These are phyloP conservation scores for Phoebastria nigripes DNA, from an alignment of 2,797 vertebrate genomes.

Conservation along the genomic window DNA sequence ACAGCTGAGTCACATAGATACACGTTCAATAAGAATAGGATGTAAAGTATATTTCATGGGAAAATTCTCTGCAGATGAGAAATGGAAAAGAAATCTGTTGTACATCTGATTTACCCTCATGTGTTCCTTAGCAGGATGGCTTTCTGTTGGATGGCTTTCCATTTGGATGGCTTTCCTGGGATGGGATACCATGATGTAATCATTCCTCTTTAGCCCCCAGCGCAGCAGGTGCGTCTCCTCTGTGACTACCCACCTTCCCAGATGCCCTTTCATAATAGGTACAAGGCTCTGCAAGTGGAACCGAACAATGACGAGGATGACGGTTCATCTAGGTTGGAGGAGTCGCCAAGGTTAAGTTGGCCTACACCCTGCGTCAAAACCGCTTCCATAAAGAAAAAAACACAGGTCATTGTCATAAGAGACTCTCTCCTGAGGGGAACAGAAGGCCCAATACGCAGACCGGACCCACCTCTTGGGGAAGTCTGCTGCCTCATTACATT, in stretches of 20 bases:
- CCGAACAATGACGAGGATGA: background rate
- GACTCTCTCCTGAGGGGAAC: background rate
- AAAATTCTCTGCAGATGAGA: background rate
- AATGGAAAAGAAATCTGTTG: background rate
- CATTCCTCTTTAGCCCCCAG: background rate
- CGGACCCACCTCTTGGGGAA: background rate
- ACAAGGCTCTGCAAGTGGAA: background rate
- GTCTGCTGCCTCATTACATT: background rate
- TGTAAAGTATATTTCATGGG: background rate
- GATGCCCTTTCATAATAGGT: background rate
- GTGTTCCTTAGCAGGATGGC: background rate
- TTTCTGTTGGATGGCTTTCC: background rate
- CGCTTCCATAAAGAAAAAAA: background rate
- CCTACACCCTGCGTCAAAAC: background rate
- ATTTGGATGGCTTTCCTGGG: background rate
- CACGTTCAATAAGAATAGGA: background rate
- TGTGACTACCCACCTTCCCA: background rate
- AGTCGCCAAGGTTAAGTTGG: background rate
- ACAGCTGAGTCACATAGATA: background rate
- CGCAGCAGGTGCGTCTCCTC: background rate
- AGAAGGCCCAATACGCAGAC: background rate
- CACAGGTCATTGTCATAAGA: background rate
- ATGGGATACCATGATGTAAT: too few relatives aligned
- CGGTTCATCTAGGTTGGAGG: background rate
- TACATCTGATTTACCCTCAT: background rate